Evolutionary conservation across 2,888 invertebrate species (phyloP), one percentile per base, ranked within the genome.

Genomic region (Sminthurinus aureus): DNA sequence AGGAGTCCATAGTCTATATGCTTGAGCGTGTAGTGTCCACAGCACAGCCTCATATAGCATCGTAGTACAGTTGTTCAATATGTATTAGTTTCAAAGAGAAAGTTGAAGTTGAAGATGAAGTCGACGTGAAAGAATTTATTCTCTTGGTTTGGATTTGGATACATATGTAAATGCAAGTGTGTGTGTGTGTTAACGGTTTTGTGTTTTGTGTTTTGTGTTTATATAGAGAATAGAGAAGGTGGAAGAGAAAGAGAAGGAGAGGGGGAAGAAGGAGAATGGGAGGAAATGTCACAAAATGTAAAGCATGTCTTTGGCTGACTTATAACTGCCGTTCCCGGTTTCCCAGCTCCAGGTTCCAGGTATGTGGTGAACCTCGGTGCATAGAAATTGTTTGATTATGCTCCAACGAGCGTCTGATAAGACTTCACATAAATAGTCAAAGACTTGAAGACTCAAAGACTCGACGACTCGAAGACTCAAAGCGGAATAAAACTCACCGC

Each of bases 341-440:
- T 20, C 12, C n/a, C 52, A 6, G 52, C n/a, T n/a, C n/a, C 38
- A 6, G 38, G 38, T 38, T 38, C 38, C 38, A 38, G 38, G 81
- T 52, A 81, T 69, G 79, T 67, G 75, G 80, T n/a, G 71, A 64
- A 75, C 75, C 83, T 22, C 38, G 52, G 50, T 22, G 83, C 71
- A 83, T 83, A 80, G 83, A 83, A 83, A 83, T 83, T 26, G 83
- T 64, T 80, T 79, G 73, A 83, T 83, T 83, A 83, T 79, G 50
- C 26, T 50, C 38, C 22, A 58, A 58, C 52, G 58, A 64, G 58
- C 24, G 51, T 11, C 22, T 24, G 79, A 80, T 80, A 80, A 80
- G 71, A 26, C 73, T 50, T 69, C 22, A 6, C 80, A 80, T 80
- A 80, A 73, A 80, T 80, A 80, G 51, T 78, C 79, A 38, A 26